Percentiles rank a stretch among this genome's conserved stretches.
Conservation (phyloP, 1,140 invertebrate species). For the Hylyphantes graminicola region DNA sequence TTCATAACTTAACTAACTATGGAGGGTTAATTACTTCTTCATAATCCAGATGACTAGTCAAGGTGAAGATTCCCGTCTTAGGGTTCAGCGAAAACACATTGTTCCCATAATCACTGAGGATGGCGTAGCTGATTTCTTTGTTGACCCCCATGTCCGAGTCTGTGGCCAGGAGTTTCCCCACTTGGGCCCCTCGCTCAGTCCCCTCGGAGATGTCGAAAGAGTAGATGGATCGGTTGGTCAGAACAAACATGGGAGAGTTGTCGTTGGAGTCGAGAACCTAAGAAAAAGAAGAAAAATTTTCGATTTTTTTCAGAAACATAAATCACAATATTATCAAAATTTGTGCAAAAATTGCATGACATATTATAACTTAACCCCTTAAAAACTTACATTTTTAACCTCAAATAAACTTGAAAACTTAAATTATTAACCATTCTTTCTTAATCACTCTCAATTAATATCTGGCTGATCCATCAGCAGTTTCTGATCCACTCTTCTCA, state of each 20-base stretch:
- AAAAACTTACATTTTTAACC: too few species aligned
- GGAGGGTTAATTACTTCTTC: conserved; percentile 82
- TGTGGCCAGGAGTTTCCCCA: conserved; percentile 83
- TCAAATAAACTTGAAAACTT: too few species aligned
- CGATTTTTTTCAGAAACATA: too few species aligned
- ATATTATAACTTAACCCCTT: too few species aligned
- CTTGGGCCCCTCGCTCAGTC: conserved; percentile 79
- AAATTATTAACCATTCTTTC: too few species aligned
- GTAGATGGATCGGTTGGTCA: conserved; percentile 77
- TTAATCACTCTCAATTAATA: too few species aligned
- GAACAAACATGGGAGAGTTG: conserved; percentile 85
- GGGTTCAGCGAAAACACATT: conserved; percentile 93
- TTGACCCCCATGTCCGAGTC: conserved; percentile 88
- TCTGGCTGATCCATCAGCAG: too few species aligned
- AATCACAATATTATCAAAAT: too few species aligned
- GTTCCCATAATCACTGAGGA: conserved; percentile 93
- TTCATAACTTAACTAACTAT: neutral
- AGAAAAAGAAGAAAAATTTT: conserved; percentile 57
- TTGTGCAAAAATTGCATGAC: too few species aligned
- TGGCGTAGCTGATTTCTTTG: conserved; percentile 86
- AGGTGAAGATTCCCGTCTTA: conserved; percentile 86
- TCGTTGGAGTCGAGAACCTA: conserved; percentile 94
- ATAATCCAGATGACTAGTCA: conserved; percentile 89
- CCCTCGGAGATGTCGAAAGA: conserved; percentile 92
- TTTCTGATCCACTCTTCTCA: too few species aligned